Conservation (phyloP, 2,113 vertebrate genomes). For the Rhea pennata region DNA sequence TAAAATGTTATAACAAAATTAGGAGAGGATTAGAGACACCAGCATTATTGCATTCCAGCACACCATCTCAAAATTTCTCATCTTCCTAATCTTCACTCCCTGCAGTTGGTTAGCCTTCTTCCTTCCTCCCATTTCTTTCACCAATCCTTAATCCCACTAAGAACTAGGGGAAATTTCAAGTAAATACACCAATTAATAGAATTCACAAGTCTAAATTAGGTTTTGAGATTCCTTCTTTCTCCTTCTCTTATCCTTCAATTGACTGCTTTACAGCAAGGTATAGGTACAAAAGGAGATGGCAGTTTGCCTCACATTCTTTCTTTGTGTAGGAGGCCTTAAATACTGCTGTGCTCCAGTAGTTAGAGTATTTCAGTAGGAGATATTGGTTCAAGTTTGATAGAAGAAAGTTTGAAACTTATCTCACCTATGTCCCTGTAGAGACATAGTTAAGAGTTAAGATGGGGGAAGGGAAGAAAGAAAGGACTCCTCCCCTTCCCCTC, state of each 20-base stretch:
- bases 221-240: not conserved
- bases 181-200: not conserved
- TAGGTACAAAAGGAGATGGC: accelerated
- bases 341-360: not conserved
- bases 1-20: constrained; percentile 9
- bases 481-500: not conserved
- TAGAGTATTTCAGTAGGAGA: not conserved
- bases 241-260: not conserved
- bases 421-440: not conserved
- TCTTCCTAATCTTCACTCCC: not conserved
- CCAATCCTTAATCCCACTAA: accelerated
- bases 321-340: not conserved
- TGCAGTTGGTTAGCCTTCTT: not conserved
- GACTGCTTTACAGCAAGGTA: not conserved
- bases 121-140: not conserved
- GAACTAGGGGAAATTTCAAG: not conserved
- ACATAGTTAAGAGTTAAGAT: not conserved
- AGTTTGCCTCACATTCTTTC: not conserved
- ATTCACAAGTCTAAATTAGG: not conserved
- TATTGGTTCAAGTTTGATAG: not conserved
- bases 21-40: not conserved
- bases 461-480: not conserved
- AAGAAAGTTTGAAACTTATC: not conserved
- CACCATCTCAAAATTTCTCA: not conserved
- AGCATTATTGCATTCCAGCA: not conserved